phyloP scores from a whole-genome alignment of 2,113 vertebrate genomes.

The Gallinago media region DNA sequence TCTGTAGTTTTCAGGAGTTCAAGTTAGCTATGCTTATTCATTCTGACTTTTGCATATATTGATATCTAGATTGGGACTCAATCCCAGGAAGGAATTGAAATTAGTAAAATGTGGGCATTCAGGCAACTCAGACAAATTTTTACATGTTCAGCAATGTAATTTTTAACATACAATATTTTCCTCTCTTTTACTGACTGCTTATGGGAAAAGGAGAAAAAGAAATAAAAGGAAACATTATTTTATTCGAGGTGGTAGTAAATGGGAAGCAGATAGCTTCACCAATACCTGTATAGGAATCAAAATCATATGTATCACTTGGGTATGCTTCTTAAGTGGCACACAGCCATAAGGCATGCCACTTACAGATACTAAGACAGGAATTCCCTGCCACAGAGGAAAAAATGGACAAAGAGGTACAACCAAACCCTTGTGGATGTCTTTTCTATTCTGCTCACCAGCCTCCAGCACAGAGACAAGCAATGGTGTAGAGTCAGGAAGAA shows the following conservation, averaged over 20 bases:
- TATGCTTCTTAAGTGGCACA: not conserved
- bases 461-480: not conserved
- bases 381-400: fast-evolving
- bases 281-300: not conserved
- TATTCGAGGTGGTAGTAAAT: not conserved
- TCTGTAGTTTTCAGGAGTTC: not conserved
- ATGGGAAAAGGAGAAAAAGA: not conserved
- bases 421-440: not conserved
- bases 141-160: not conserved
- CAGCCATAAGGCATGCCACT: no score
- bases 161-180: not conserved
- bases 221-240: not conserved
- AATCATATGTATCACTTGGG: not conserved
- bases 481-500: not conserved
- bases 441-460: not conserved
- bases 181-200: not conserved
- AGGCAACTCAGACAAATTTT: not conserved
- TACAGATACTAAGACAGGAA: not conserved
- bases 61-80: not conserved
- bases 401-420: not conserved
- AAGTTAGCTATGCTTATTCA: not conserved
- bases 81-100: not conserved
- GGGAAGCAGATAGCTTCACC: not conserved
- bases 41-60: not conserved
- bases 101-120: not conserved